Evolutionary conservation across 37 sponge, comb jelly and placozoan genomes (phyloP), one percentile per base, ranked within the genome.

Genomic region (Lycopodina hypogea): DNA sequence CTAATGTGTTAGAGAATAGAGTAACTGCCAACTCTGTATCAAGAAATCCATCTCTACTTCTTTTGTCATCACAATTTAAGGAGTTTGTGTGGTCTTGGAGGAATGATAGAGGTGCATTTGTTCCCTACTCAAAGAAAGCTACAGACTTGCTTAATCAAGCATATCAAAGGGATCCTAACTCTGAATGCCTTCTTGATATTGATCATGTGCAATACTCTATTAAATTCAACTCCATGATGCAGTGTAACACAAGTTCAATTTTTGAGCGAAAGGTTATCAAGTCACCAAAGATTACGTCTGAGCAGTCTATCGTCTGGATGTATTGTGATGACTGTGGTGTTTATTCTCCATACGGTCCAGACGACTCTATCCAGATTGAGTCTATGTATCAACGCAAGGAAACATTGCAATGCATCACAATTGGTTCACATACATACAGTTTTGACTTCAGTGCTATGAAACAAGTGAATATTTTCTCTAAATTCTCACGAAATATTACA

Each of bases 231-330:
- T 60, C 62, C 8, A 76, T 76, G 76, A 76, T 11, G 21, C 76
- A 76, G 34, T 36, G 7, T 1, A 76, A 76, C 28, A 17, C 8
- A 7, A 3, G 41, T 19, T 28, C 76, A 28, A 42, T 17, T 7
- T 18, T 21, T 38, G 36, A 40, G 19, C 60, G 76, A 12, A 9
- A 57, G 23, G 45, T 76, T 32, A 19, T 9, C 42, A 30, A 39
- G 35, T n/a, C n/a, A n/a, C n/a, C n/a, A n/a, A n/a, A n/a, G n/a
- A n/a, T n/a, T n/a, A n/a, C n/a, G n/a, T n/a, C n/a, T n/a, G n/a
- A n/a, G n/a, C n/a, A n/a, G n/a, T n/a, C n/a, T n/a, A 65, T 59
- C 14, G 52, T 58, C 38, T 89, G 90, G 90, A 60, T 52, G 21
- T 89, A 78, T 37, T n/a, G 7, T 21, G 67, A 78, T 69, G 90